Evolutionary conservation across 2,113 vertebrate species (phyloP).

Genomic region (Globicephala melas): DNA sequence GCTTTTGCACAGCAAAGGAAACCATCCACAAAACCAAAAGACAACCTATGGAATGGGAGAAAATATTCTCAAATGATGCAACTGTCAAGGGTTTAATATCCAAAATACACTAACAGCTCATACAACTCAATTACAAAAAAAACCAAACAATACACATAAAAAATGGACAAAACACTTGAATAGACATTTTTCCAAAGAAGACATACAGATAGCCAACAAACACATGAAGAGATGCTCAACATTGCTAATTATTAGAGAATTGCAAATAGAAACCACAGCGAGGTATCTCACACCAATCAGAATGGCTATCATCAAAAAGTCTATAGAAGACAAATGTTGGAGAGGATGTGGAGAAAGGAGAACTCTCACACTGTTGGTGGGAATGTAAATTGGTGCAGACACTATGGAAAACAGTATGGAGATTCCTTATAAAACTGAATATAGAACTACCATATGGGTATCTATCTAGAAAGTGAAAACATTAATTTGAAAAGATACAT

Average conservation of each 20-base stretch:
- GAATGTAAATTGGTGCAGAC: neutral
- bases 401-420: neutral
- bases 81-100: neutral
- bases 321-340: neutral
- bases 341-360: neutral
- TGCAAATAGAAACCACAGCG: neutral
- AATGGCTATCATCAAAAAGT: neutral
- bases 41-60: neutral
- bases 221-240: neutral
- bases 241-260: neutral
- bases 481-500: no score
- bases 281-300: neutral
- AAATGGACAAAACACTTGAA: neutral
- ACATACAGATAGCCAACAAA: neutral
- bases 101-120: neutral
- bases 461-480: neutral
- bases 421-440: neutral
- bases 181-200: neutral
- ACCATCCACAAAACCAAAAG: neutral
- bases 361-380: neutral
- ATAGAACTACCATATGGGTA: neutral
- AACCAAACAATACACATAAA: neutral
- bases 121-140: neutral
- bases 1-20: neutral
- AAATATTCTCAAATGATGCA: neutral